phyloP scores from a whole-genome alignment of 2,888 invertebrate genomes.

The Rotaria socialis region DNA sequence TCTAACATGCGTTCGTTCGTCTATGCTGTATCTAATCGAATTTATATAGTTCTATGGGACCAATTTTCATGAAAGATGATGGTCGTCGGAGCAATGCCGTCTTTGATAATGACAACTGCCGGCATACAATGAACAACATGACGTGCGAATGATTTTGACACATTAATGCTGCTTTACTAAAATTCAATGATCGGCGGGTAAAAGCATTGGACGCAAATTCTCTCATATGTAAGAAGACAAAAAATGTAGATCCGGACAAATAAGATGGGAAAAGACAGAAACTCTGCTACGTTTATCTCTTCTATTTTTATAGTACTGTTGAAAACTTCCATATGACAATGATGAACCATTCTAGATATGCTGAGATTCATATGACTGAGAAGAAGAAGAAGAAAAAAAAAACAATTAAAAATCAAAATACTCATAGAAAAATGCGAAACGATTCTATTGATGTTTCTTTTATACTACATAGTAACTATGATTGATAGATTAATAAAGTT shows the following conservation, averaged over 20 bases:
- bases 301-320: background rate
- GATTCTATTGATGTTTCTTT: background rate
- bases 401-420: background rate
- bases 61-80: background rate
- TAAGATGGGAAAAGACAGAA: background rate
- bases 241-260: background rate
- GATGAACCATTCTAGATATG: too few relatives aligned
- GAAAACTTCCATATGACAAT: background rate
- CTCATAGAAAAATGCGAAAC: too few relatives aligned
- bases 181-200: slow-evolving; percentile 8
- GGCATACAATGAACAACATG: background rate
- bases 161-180: background rate
- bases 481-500: background rate
- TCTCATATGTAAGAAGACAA: background rate
- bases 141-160: slow-evolving; percentile 5
- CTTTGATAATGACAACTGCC: background rate
- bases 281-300: background rate
- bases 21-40: background rate
- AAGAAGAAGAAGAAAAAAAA: background rate
- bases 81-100: background rate
- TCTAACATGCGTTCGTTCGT: background rate
- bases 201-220: background rate
- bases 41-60: background rate
- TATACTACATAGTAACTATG: background rate
- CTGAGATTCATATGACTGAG: background rate